Percentiles rank a stretch among this genome's conserved stretches.
Conservation (phyloP, 2,797 vertebrate genomes). For the Eulemur mongoz region DNA sequence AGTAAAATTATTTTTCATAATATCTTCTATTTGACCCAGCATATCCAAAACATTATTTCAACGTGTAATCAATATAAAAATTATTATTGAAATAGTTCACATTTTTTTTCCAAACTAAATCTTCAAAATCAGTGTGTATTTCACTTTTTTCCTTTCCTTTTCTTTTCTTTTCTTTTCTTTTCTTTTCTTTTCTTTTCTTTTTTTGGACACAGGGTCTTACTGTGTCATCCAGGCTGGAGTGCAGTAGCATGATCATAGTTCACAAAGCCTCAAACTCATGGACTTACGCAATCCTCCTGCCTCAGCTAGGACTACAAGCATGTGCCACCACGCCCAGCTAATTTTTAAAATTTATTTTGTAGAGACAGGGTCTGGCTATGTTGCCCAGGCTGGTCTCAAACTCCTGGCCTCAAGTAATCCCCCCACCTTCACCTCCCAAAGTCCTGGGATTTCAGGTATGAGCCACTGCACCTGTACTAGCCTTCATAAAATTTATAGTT, state of each 20-base stretch:
- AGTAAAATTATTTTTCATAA: background rate
- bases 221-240: background rate
- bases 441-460: background rate
- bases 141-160: background rate
- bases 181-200: background rate
- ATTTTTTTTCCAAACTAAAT: background rate
- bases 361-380: background rate
- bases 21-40: background rate
- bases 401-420: background rate
- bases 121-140: background rate
- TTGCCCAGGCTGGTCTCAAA: background rate
- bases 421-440: background rate
- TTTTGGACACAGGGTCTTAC: background rate
- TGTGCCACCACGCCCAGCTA: background rate
- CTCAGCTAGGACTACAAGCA: background rate
- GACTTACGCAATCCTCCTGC: background rate
- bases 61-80: background rate
- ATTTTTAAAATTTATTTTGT: background rate
- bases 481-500: background rate
- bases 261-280: background rate
- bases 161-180: background rate
- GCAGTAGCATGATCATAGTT: background rate
- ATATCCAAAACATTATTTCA: background rate
- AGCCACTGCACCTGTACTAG: background rate
- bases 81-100: background rate